phyloP scores from a whole-genome alignment of 2,888 invertebrate genomes.

The Chouioia cunea region DNA sequence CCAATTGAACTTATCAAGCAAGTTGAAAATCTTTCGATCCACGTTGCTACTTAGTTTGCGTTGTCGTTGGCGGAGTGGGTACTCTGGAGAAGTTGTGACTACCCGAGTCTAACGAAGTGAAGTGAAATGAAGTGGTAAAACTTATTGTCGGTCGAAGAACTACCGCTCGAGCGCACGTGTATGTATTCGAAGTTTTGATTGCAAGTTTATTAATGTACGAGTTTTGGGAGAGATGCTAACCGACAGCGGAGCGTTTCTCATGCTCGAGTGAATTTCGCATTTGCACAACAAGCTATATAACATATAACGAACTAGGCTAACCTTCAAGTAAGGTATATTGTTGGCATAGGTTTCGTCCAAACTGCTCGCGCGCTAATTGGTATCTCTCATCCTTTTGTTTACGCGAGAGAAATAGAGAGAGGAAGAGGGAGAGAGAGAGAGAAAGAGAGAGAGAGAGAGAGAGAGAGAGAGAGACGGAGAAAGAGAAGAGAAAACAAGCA shows the following conservation, averaged over 20 bases:
- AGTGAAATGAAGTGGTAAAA: constrained; percentile 21
- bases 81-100: too few species aligned
- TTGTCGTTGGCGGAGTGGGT: too few species aligned
- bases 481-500: too few species aligned
- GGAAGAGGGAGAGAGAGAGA: too few species aligned
- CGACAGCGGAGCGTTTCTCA: constrained; percentile 37
- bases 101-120: constrained; percentile 27
- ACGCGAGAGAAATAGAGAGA: too few species aligned
- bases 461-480: too few species aligned
- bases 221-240: constrained; percentile 33
- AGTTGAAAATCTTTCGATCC: too few species aligned
- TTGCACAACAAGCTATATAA: constrained; percentile 15
- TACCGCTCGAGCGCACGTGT: neutral
- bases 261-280: constrained; percentile 41
- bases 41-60: too few species aligned
- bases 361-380: constrained; percentile 35
- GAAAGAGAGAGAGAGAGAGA: neutral
- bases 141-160: constrained; percentile 43
- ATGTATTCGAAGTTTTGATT: constrained; percentile 46
- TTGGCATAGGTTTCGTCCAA: constrained; percentile 42
- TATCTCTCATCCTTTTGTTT: constrained; percentile 36
- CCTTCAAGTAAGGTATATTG: constrained; percentile 42
- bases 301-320: constrained; percentile 34
- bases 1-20: too few species aligned
- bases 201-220: constrained; percentile 49